Conservation (phyloP, 2,113 vertebrate genomes). For the Pollachius pollachius region DNA sequence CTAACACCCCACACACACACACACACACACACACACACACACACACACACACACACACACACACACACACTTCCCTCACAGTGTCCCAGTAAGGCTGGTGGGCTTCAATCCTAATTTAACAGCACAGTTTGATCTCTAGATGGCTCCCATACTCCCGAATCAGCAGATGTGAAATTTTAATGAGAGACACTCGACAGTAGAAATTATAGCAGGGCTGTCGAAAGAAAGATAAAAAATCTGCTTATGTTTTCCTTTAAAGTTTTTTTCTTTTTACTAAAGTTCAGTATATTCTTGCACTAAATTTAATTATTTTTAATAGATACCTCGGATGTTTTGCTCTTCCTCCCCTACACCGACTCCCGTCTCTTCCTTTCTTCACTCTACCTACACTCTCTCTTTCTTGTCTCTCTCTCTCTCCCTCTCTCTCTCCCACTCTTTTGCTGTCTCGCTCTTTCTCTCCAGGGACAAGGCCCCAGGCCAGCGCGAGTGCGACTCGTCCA, state of each 20-base stretch:
- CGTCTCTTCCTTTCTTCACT: background rate
- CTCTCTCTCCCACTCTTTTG: background rate
- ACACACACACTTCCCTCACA: background rate
- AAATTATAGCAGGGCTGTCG: constrained; percentile 11
- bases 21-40: too few relatives aligned
- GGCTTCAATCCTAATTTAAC: constrained; percentile 45
- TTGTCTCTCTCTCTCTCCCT: constrained; percentile 7
- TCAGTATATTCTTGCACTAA: background rate
- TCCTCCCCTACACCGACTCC: background rate
- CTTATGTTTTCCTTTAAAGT: background rate
- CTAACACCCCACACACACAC: background rate
- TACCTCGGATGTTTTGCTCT: constrained; percentile 9
- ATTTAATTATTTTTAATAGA: background rate
- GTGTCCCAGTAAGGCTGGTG: constrained; percentile 9
- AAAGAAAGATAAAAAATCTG: too few relatives aligned
- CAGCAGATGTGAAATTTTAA: constrained; percentile 21
- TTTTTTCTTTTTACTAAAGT: background rate
- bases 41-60: too few relatives aligned
- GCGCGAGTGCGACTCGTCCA: constrained; percentile 93
- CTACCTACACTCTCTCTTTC: constrained; percentile 6
- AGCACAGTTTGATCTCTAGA: constrained; percentile 36
- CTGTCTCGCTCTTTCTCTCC: constrained; percentile 19
- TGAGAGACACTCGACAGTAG: constrained; percentile 19
- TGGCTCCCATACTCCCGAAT: constrained; percentile 11
- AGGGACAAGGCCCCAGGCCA: constrained; percentile 98